Conservation (phyloP, 2,113 vertebrate species). For the Protobothrops mucrosquamatus region DNA sequence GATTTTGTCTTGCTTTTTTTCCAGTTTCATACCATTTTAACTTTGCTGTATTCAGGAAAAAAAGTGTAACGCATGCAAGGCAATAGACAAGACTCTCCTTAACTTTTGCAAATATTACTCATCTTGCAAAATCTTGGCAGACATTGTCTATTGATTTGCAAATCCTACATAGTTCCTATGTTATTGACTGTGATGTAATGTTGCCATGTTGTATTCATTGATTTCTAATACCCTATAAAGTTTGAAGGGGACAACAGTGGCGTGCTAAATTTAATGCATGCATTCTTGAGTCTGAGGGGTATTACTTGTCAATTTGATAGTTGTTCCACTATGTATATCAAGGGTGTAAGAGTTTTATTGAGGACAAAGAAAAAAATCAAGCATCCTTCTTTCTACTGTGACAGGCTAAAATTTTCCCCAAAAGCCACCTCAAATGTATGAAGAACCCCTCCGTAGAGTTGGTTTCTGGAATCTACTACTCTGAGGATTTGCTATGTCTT, state of each 20-base stretch:
- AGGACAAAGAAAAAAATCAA: not conserved
- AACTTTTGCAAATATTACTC: not conserved
- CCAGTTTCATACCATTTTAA: not conserved
- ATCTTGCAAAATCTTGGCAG: not conserved
- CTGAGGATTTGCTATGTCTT: not conserved
- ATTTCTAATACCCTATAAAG: not conserved
- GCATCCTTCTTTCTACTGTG: not conserved
- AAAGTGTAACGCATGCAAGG: not conserved
- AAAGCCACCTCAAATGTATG: not conserved
- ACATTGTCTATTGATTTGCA: not conserved
- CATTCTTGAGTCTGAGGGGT: not conserved
- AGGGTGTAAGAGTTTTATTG: not conserved
- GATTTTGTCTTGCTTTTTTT: not conserved
- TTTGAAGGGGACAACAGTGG: not conserved
- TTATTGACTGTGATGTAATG: not conserved
- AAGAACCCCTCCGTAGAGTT: not conserved
- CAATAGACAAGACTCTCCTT: not conserved
- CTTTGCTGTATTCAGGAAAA: not conserved
- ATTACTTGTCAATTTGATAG: not conserved
- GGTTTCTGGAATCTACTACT: not conserved
- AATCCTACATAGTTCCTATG: not conserved
- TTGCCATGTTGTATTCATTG: not conserved
- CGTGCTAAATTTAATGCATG: not conserved
- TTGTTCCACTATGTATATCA: not conserved
- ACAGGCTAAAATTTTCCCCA: not conserved